Base-by-base conservation (phyloP, 2,797 vertebrate genomes). In the Pygocentrus nattereri region DNA sequence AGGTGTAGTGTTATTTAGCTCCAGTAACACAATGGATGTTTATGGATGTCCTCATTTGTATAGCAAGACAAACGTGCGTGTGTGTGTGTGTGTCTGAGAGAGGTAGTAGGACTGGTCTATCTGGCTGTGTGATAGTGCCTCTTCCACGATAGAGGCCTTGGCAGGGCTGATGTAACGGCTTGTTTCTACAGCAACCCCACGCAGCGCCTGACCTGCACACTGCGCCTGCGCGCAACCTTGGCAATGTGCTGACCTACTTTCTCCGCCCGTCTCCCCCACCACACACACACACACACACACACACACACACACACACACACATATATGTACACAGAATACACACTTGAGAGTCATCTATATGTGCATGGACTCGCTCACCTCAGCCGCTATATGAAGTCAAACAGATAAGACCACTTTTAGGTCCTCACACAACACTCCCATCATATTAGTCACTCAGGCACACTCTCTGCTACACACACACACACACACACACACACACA, bases 181-280 rank as follows among this genome's bases (percentile, higher is more conserved):
- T 75, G 88, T 92, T 93, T 91, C 90, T 89, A 85, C 88, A 88
- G 90, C 89, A 88, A 85, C 90, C 86, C 81, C 90, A 88, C 84
- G 21, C 90, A 92, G 85, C 76, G 65, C 74, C 80, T 62, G 74
- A 82, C 71, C 80, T 56, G 30, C 88, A 74, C 86, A 89, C 84
- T 84, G 88, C 86, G 91, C 88, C 87, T 91, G 92, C 89, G 89
- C 89, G 84, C 90, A 91, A 87, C 88, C 90, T 84, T 87, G 83
- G 88, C 89, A 90, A 84, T 83, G 89, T 85, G 21, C 89, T 94
- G 92, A 94, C 92, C 93, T 93, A 94, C 92, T 93, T 94, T 92
- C 87, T 71, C 87, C 87, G 84, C 88, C 41, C 44, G 41, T 88
- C 85, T 91, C 82, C 85, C 88, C 87, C 83, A 79, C 10, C 58